Evolutionary conservation across 2,113 vertebrate genomes (phyloP).

Genomic region (Empidonax alnorum): DNA sequence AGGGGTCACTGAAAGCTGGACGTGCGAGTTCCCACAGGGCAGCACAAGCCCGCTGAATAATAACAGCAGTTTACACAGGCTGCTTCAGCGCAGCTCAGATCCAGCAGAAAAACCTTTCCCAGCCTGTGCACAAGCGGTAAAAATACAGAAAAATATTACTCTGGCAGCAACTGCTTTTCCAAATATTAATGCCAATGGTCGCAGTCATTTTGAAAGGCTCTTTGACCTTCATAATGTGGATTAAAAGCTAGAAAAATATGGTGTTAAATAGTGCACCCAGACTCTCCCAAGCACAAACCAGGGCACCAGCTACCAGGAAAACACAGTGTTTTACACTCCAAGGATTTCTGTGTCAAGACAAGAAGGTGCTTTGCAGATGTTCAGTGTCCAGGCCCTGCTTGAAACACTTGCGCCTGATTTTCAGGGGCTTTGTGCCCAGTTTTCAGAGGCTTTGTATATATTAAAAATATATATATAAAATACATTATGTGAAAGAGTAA

Average conservation of each 20-base stretch:
- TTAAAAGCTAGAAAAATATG: background rate
- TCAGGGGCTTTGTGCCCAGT: background rate
- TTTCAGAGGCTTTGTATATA: background rate
- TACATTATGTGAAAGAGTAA: background rate
- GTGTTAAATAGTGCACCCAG: fast-evolving
- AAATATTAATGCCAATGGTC: background rate
- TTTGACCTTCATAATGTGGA: background rate
- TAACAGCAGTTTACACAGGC: background rate
- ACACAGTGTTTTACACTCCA: fast-evolving
- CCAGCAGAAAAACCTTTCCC: background rate
- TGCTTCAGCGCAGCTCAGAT: background rate
- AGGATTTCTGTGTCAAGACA: background rate
- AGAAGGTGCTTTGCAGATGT: background rate
- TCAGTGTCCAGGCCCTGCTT: background rate
- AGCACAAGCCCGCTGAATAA: background rate
- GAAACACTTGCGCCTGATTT: background rate
- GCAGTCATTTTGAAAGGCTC: background rate
- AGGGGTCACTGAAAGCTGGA: background rate
- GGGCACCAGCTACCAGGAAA: background rate
- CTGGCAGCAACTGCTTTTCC: background rate
- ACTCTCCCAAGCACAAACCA: background rate
- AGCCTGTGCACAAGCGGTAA: background rate
- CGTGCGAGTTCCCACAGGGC: fast-evolving
- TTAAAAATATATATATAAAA: too few species aligned
- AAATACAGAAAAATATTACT: background rate